Conservation (phyloP, 2,797 vertebrate genomes). For the Neostethus bicornis region DNA sequence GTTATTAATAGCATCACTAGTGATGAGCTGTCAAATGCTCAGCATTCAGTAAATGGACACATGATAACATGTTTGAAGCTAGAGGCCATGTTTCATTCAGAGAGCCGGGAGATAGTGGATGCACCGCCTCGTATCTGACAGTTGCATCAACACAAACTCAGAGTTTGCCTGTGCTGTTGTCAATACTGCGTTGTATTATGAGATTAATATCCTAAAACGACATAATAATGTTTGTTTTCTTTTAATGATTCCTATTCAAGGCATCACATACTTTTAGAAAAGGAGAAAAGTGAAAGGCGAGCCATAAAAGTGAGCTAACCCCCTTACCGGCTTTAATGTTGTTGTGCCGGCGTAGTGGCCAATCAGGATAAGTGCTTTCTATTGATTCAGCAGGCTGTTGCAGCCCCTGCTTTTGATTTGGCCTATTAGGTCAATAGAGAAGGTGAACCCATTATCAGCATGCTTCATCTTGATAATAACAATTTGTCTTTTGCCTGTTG, state of each 20-base stretch:
- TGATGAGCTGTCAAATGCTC: slow-evolving; percentile 64
- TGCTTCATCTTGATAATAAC: slow-evolving; percentile 64
- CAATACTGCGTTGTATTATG: slow-evolving; percentile 15
- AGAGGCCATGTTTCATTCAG: slow-evolving; percentile 50
- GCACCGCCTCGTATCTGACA: slow-evolving; percentile 30
- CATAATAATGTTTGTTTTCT: slow-evolving; percentile 8
- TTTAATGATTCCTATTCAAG: slow-evolving; percentile 3
- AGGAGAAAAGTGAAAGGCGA: slow-evolving; percentile 36
- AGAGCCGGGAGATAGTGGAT: slow-evolving; percentile 31
- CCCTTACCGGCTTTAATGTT: slow-evolving; percentile 55
- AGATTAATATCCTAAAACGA: slow-evolving; percentile 25
- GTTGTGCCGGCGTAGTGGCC: slow-evolving; percentile 63
- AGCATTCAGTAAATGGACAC: slow-evolving; percentile 53
- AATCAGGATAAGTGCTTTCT: slow-evolving; percentile 79
- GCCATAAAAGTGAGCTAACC: slow-evolving; percentile 46
- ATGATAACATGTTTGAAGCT: slow-evolving; percentile 50
- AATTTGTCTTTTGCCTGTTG: slow-evolving; percentile 59
- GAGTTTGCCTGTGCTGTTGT: slow-evolving; percentile 5
- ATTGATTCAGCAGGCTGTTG: slow-evolving; percentile 71
- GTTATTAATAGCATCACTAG: slow-evolving; percentile 58
- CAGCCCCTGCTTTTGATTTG: slow-evolving; percentile 69
- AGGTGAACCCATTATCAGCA: slow-evolving; percentile 71
- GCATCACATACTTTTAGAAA: slow-evolving; percentile 30
- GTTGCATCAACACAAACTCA: slow-evolving; percentile 34
- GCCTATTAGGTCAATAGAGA: slow-evolving; percentile 70